These are phyloP conservation scores for Eupithecia exiguata DNA, from an alignment of 2,888 invertebrate species.

Conservation along the genomic window DNA sequence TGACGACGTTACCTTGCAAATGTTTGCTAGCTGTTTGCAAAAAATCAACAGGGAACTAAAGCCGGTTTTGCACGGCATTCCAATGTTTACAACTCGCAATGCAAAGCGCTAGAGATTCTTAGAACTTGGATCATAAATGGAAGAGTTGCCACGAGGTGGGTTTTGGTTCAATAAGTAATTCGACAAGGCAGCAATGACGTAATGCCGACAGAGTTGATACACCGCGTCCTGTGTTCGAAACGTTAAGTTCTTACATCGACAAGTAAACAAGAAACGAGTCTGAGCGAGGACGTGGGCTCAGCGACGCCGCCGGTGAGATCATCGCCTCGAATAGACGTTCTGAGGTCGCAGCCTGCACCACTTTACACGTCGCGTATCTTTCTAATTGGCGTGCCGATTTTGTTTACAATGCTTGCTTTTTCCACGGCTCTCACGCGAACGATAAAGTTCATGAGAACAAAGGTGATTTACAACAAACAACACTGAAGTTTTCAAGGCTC, in stretches of 20 bases:
- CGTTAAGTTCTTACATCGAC: slow-evolving; percentile 72
- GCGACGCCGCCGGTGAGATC: slow-evolving; percentile 71
- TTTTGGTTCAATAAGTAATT: slow-evolving; percentile 34
- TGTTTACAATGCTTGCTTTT: slow-evolving; percentile 65
- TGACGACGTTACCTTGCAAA: slow-evolving; percentile 48
- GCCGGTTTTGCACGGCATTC: slow-evolving; percentile 43
- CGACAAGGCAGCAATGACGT: slow-evolving; percentile 64
- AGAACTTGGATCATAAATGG: neutral
- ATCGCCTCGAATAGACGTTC: slow-evolving; percentile 73
- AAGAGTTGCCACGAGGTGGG: neutral
- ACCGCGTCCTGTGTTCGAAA: slow-evolving; percentile 69
- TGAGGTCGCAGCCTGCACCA: slow-evolving; percentile 79
- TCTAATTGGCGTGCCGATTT: slow-evolving; percentile 74
- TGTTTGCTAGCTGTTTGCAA: slow-evolving; percentile 55
- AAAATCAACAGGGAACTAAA: slow-evolving; percentile 42
- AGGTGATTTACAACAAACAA: slow-evolving; percentile 48
- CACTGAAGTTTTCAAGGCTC: slow-evolving; percentile 38
- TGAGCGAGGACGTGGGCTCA: slow-evolving; percentile 78
- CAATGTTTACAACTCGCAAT: slow-evolving; percentile 29
- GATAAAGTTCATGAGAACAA: slow-evolving; percentile 52
- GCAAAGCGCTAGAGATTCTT: slow-evolving; percentile 7
- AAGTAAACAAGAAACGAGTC: slow-evolving; percentile 83
- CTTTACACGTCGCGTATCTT: slow-evolving; percentile 74
- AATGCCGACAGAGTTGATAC: slow-evolving; percentile 60
- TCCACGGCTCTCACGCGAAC: slow-evolving; percentile 62